phyloP scores from a whole-genome alignment of 2,888 invertebrate genomes.

The Aporophyla nigra region DNA sequence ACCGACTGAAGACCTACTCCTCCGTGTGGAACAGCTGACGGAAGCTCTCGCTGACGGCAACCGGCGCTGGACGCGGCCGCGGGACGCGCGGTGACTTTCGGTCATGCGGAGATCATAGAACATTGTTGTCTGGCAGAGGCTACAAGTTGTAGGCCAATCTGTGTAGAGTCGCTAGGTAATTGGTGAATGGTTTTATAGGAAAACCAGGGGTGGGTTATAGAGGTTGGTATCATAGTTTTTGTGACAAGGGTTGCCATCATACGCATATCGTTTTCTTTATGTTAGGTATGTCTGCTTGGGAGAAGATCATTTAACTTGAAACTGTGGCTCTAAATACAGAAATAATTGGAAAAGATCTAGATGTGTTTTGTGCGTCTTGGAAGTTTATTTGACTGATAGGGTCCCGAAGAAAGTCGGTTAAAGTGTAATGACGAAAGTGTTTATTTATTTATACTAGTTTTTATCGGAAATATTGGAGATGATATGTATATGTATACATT shows the following conservation, averaged over 20 bases:
- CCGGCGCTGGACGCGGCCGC: conserved; percentile 73
- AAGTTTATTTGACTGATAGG: background rate
- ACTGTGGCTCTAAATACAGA: background rate
- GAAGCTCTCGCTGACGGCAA: conserved; percentile 75
- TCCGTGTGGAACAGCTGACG: conserved; percentile 76
- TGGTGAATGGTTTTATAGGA: conserved; percentile 4
- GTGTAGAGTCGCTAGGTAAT: conserved; percentile 7
- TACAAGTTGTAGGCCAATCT: background rate
- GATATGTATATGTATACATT: background rate
- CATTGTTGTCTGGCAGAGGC: background rate
- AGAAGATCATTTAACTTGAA: background rate
- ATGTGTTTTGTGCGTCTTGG: background rate
- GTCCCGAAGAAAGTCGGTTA: background rate
- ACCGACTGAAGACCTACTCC: conserved; percentile 72
- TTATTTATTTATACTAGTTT: background rate
- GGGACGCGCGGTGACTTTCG: conserved; percentile 39
- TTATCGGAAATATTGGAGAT: background rate
- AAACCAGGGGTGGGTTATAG: background rate
- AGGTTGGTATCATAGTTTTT: background rate
- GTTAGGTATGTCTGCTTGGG: background rate
- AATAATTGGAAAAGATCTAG: background rate
- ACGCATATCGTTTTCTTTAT: background rate
- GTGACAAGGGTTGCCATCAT: background rate
- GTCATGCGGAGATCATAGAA: background rate
- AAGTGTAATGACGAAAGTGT: background rate